Percentiles rank a stretch among this genome's conserved stretches.
phyloP scores from a whole-genome alignment of 2,888 invertebrate species.

The Melitaea athalia region DNA sequence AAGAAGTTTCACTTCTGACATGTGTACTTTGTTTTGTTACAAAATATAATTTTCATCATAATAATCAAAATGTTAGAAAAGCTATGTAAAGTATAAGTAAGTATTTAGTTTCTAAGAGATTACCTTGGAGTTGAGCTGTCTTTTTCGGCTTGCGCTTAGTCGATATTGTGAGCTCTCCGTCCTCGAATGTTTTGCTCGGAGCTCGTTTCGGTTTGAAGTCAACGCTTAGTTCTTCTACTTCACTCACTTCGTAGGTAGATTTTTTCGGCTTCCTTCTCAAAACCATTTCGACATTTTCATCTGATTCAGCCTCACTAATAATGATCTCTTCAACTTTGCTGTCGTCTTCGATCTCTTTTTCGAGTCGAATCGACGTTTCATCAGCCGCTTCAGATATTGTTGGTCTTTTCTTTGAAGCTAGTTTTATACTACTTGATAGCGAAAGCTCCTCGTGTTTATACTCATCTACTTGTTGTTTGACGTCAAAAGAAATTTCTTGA shows the following conservation, averaged over 20 bases:
- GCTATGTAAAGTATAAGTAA: too few species aligned
- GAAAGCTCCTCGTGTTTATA: conserved; percentile 88
- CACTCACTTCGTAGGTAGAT: conserved; percentile 82
- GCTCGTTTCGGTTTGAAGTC: conserved; percentile 77
- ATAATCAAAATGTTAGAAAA: too few species aligned
- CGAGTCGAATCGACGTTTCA: conserved; percentile 85
- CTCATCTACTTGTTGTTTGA: conserved; percentile 65
- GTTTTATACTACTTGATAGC: conserved; percentile 86
- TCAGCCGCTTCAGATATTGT: conserved; percentile 86
- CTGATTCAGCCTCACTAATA: conserved; percentile 83
- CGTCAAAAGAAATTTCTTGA: conserved; percentile 81
- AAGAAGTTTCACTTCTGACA: too few species aligned
- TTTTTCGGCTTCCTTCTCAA: conserved; percentile 78
- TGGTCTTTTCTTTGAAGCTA: conserved; percentile 84
- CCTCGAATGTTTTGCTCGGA: conserved; percentile 79
- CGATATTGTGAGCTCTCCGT: conserved; percentile 86
- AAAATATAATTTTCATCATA: too few species aligned
- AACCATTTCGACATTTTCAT: conserved; percentile 81
- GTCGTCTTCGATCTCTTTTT: conserved; percentile 85
- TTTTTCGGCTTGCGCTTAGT: conserved; percentile 85
- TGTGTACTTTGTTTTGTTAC: too few species aligned
- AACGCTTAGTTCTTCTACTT: conserved; percentile 83
- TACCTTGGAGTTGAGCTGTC: conserved; percentile 86
- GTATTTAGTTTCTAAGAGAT: conserved; percentile 19
- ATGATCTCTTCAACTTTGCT: conserved; percentile 85